Percentiles rank a stretch among this genome's conserved stretches.
These are phyloP conservation scores for Trichonephila inaurata DNA, from an alignment of 1,140 invertebrate species.

Conservation along the genomic window DNA sequence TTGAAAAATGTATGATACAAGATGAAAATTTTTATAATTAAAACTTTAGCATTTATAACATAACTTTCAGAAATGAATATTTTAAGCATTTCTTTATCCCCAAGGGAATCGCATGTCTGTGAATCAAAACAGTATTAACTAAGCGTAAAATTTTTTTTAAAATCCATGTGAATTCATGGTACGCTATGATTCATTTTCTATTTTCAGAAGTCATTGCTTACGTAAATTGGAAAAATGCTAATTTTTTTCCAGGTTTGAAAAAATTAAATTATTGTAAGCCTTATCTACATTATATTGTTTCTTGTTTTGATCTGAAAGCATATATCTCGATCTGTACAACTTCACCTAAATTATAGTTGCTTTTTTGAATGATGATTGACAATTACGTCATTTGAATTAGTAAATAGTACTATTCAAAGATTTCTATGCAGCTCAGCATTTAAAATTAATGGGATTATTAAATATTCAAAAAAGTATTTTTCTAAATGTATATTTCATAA, in stretches of 20 bases:
- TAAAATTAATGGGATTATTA: too few species aligned
- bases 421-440: too few species aligned
- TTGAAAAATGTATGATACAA: too few species aligned
- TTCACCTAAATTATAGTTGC: too few species aligned
- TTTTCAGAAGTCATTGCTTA: background rate
- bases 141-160: background rate
- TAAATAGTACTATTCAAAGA: background rate
- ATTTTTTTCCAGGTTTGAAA: background rate
- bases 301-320: background rate
- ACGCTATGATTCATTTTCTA: background rate
- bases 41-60: too few species aligned
- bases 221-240: background rate
- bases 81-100: too few species aligned
- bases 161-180: background rate
- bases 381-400: background rate
- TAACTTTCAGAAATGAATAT: too few species aligned
- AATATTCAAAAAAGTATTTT: too few species aligned
- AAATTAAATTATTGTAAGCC: background rate
- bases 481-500: too few species aligned
- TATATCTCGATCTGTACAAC: background rate
- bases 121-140: background rate
- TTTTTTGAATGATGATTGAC: background rate
- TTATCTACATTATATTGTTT: background rate
- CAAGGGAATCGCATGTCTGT: background rate
- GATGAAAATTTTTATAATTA: too few species aligned